Percentiles rank a stretch among this genome's conserved stretches.
Evolutionary conservation across 2,113 vertebrate genomes (phyloP).

Genomic region (Amblyornis subalaris): DNA sequence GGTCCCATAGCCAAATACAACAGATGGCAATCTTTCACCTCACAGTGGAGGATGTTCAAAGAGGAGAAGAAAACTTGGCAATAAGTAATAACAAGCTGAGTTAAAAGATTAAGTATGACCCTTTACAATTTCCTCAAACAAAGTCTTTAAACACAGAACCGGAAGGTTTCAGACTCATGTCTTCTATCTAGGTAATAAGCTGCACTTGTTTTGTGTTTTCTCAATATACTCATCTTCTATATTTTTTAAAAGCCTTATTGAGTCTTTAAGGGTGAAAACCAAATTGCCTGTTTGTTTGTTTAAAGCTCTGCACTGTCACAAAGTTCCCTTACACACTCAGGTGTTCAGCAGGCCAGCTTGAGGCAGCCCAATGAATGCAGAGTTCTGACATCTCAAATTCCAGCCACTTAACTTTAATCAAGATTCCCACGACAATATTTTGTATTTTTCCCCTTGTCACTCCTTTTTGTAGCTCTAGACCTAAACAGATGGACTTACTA

Average conservation of each 20-base stretch:
- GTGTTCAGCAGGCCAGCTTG: not conserved
- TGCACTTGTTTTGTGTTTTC: not conserved
- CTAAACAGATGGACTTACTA: not conserved
- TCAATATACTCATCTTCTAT: not conserved
- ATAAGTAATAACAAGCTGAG: not conserved
- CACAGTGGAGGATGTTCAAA: not conserved
- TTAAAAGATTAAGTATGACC: not conserved
- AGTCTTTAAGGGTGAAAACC: not conserved
- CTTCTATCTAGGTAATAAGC: not conserved
- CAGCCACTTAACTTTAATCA: not conserved
- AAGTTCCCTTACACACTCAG: not conserved
- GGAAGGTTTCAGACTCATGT: not conserved
- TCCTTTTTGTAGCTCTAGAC: not conserved
- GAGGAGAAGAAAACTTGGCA: not conserved
- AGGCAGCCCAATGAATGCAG: not conserved
- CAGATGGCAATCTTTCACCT: not conserved
- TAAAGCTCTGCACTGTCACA: not conserved
- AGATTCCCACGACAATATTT: not conserved
- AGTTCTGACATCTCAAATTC: not conserved
- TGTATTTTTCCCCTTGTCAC: not conserved
- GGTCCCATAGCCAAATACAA: not conserved
- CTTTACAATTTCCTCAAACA: not conserved
- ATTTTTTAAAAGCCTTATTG: not conserved
- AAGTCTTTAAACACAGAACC: not conserved
- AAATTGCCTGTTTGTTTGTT: not conserved